Evolutionary conservation across 2,888 invertebrate species (phyloP), one percentile per base, ranked within the genome.

Genomic region (Cephus pulcher): DNA sequence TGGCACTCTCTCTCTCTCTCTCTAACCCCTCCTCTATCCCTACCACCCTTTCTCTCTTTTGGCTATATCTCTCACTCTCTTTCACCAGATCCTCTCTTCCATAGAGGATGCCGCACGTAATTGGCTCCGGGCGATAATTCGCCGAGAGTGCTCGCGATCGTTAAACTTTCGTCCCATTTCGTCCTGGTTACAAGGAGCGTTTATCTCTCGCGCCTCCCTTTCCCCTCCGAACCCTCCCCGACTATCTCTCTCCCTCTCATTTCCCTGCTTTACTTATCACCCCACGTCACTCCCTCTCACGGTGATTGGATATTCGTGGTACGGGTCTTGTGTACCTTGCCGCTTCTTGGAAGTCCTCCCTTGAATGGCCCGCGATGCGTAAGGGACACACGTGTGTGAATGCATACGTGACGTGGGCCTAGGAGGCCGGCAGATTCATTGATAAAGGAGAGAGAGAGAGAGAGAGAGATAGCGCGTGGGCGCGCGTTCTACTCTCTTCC

Each of bases 71-170:
- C 69, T 78, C 32, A 76, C 74, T 35, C 70, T 76, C 76, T 76
- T 69, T 33, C 35, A 40, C 73, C 71, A 76, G 40, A 69, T 77
- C 56, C 40, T 78, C 69, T 75, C 68, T 69, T n/a, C 34, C 15
- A 11, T 34, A 74, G 35, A 35, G 34, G 15, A 56, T 32, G 74
- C 75, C 74, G 76, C 75, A 75, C 78, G 87, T 89, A 89, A 90
- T 90, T 88, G 89, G 88, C 87, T 87, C 82, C 78, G 84, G 84
- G 86, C 85, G 89, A 90, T 90, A 89, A 89, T 89, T 89, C 88
- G 88, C 87, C 84, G 82, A 80, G 86, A 87, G 87, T 86, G 84
- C 85, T 84, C 85, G 84, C 81, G 86, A 88, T 89, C 88, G 86
- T 90, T 89, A 88, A 87, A 88, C 85, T 86, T 84, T 86, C 84